Evolutionary conservation across 2,113 vertebrate genomes (phyloP), one percentile per base, ranked within the genome.

Genomic region (Syngnathus typhle): DNA sequence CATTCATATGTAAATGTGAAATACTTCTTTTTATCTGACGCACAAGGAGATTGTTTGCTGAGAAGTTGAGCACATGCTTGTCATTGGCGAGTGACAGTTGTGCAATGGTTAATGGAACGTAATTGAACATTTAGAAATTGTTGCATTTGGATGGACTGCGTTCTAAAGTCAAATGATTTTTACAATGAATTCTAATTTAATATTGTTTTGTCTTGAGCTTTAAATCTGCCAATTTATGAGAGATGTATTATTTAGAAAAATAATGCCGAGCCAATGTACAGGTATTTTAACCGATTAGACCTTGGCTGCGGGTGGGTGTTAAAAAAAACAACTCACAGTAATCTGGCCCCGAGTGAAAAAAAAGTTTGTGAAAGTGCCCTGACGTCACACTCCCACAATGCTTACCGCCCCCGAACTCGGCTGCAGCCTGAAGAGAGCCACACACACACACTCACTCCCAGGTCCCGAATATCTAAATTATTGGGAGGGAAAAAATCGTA

Each of bases 361-460:
- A 77, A 73, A 87, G 85, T 91, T 91, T 85, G 90, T 90, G 89
- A 92, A 91, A 90, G 89, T 91, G 90, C 69, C 81, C 76, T 93
- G 91, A 93, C 91, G 91, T 93, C 91, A 93, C 91, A 85, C 91
- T 91, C 91, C 90, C 91, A 92, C 89, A 91, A 92, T 91, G 89
- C 91, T 89, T 84, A 89, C 90, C 91, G 91, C 91, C 89, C 91
- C 91, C 90, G 82, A 90, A 88, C 89, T 91, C 79, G 73, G 85
- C 86, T 85, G 91, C 88, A 91, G 91, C 89, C 87, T 81, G 90
- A 90, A 85, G 75, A 89, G 89, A 89, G 89, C 76, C 77, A 87
- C 83, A 81, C 77, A 87, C 83, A 81, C 82, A 63, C 83, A 72
- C 82, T 87, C 89, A 72, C 82, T 88, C 89, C 89, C 90, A 88